Conservation (phyloP, 2,797 vertebrate species). For the Ispidina picta region DNA sequence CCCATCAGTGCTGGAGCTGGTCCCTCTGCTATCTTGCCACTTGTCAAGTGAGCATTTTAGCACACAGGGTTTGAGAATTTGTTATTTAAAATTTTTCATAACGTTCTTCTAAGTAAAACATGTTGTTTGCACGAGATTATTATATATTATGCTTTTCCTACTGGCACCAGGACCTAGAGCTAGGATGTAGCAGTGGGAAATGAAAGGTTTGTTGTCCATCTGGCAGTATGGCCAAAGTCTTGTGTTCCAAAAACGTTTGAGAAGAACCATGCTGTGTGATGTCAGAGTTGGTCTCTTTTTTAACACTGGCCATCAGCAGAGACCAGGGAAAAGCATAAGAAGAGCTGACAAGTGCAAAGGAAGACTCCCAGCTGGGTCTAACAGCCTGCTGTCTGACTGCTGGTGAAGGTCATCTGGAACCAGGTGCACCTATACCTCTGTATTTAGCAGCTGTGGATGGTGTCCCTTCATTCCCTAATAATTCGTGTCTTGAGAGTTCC, state of each 20-base stretch:
- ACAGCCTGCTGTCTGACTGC: neutral
- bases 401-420: neutral
- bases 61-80: neutral
- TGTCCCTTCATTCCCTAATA: neutral
- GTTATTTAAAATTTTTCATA: neutral
- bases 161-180: neutral
- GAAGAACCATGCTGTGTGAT: neutral
- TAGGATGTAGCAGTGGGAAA: neutral
- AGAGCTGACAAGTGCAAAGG: neutral
- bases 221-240: neutral
- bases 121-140: neutral
- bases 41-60: neutral
- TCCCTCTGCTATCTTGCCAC: neutral
- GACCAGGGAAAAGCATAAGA: neutral
- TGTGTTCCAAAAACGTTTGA: neutral
- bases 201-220: neutral
- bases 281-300: neutral
- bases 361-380: neutral
- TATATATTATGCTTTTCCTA: fast-evolving
- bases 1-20: too few relatives aligned
- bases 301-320: neutral
- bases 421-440: neutral
- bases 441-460: neutral
- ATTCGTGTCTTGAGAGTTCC: neutral
- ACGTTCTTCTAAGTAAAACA: neutral